Conservation (phyloP, 1,140 invertebrate species). For the Eriosoma lanigerum region DNA sequence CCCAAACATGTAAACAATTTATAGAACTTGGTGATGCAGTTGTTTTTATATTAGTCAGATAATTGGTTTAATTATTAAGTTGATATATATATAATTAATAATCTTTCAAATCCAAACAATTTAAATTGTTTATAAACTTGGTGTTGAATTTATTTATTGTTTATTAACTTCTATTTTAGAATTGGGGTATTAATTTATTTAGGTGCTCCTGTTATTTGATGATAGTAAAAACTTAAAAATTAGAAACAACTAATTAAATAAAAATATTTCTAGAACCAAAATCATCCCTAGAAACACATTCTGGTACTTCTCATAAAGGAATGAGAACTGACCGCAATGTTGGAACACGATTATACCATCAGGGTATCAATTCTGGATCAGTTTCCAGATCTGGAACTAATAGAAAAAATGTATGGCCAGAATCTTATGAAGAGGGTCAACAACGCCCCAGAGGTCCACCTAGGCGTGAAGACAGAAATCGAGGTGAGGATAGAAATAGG, state of each 20-base stretch:
- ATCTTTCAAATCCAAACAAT: conserved; percentile 9
- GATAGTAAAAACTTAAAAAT: conserved; percentile 4
- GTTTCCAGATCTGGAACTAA: conserved; percentile 47
- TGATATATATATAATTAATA: too few relatives aligned
- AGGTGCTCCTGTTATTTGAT: conserved; percentile 47
- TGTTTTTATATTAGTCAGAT: not conserved
- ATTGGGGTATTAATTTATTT: not conserved
- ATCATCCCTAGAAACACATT: conserved; percentile 45
- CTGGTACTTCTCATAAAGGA: conserved; percentile 47
- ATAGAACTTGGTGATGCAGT: not conserved
- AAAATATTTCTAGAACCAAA: conserved; percentile 51
- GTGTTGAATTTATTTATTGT: not conserved
- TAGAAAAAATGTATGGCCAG: conserved; percentile 47
- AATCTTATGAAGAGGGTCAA: conserved; percentile 43
- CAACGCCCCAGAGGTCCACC: conserved; percentile 40
- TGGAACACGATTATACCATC: conserved; percentile 47
- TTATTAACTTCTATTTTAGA: not conserved
- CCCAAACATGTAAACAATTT: not conserved
- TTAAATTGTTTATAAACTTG: conserved; percentile 10
- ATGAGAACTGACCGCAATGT: conserved; percentile 39
- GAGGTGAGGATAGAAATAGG: conserved; percentile 39
- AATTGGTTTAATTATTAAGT: not conserved
- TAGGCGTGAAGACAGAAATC: conserved; percentile 35
- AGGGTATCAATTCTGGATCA: conserved; percentile 50
- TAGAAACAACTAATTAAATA: conserved; percentile 36